Percentiles rank a stretch among this genome's conserved stretches.
Evolutionary conservation across 2,888 invertebrate genomes (phyloP).

Genomic region (Nysson spinosus): DNA sequence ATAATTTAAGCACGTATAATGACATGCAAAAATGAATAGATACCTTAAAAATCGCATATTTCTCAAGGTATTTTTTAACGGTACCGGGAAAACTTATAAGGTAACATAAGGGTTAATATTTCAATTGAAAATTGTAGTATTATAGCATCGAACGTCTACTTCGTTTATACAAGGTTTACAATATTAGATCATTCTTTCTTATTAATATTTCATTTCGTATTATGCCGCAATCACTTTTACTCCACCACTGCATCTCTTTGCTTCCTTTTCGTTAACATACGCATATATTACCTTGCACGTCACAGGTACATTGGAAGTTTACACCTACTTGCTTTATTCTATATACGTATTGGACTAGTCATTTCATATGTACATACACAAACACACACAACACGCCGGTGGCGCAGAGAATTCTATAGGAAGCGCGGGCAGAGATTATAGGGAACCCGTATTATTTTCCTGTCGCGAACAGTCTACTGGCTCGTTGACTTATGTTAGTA

Average conservation of each 20-base stretch:
- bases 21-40: too few relatives aligned
- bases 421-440: constrained; percentile 46
- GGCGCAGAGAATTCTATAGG: constrained; percentile 9
- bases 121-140: too few relatives aligned
- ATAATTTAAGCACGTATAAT: too few relatives aligned
- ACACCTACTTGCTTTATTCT: constrained; percentile 7
- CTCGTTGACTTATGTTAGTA: constrained; percentile 44
- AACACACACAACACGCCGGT: neutral
- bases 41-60: too few relatives aligned
- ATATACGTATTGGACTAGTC: neutral
- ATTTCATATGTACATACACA: neutral
- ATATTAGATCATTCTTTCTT: too few relatives aligned
- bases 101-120: too few relatives aligned
- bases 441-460: constrained; percentile 54
- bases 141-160: too few relatives aligned
- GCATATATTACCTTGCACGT: constrained; percentile 2
- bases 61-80: too few relatives aligned
- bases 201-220: too few relatives aligned
- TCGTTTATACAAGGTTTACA: too few relatives aligned
- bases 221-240: too few relatives aligned
- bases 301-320: constrained; percentile 3
- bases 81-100: too few relatives aligned
- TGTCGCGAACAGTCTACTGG: constrained; percentile 47
- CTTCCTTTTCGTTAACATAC: neutral
- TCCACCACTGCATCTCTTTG: neutral